Percentiles rank a stretch among this genome's conserved stretches.
Evolutionary conservation across 1,140 invertebrate species (phyloP).

Genomic region (Drosophila nikananu): DNA sequence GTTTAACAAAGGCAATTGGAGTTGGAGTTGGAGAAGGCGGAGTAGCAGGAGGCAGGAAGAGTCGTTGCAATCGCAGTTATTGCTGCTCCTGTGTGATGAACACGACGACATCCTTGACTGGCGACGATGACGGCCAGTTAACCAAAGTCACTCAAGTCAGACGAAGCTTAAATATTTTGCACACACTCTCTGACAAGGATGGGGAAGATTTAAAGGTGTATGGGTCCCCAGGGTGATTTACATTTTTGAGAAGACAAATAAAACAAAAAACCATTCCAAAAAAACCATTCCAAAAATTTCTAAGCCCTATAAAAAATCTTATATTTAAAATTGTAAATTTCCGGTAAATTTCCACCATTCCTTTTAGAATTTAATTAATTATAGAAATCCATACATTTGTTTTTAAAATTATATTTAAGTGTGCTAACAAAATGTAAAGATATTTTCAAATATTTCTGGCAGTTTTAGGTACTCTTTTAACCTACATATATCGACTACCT

Average conservation of each 20-base stretch:
- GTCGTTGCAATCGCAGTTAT: constrained; percentile 28
- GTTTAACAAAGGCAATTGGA: constrained; percentile 73
- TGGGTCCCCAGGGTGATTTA: too few species aligned
- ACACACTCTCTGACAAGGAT: neutral
- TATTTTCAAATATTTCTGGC: neutral
- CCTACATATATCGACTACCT: neutral
- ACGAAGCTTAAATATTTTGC: constrained; percentile 48
- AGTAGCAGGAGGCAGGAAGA: constrained; percentile 9
- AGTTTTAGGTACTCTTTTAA: neutral
- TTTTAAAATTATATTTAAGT: too few species aligned
- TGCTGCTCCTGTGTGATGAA: constrained; percentile 54
- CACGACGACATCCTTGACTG: constrained; percentile 27
- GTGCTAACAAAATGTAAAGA: neutral
- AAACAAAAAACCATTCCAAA: too few species aligned
- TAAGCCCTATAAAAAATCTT: too few species aligned
- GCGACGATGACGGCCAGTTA: constrained; percentile 46
- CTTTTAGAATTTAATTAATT: too few species aligned
- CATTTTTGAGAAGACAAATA: too few species aligned
- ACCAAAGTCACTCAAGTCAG: constrained; percentile 38
- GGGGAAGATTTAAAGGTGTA: neutral
- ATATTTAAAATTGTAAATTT: too few species aligned
- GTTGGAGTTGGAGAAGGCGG: constrained; percentile 11
- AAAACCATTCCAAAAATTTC: too few species aligned
- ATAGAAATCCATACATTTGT: neutral
- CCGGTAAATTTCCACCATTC: neutral